Evolutionary conservation across 2,888 invertebrate genomes (phyloP).

Genomic region (Ptychoptera albimana): DNA sequence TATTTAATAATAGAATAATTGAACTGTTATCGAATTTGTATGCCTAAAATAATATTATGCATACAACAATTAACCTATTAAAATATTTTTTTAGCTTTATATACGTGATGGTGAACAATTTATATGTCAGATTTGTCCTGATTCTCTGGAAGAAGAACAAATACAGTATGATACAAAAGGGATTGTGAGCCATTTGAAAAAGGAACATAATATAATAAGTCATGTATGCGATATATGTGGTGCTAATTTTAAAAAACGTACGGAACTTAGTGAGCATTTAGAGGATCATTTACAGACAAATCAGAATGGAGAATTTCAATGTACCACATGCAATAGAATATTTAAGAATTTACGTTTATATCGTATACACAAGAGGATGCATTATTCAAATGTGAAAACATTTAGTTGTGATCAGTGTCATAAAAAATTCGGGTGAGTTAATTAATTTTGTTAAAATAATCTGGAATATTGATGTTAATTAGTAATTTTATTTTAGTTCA

Average conservation of each 20-base stretch:
- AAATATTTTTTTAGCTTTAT: neutral
- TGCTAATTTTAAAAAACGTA: conserved; percentile 42
- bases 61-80: too few species aligned
- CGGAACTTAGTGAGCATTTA: conserved; percentile 45
- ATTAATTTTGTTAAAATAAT: too few species aligned
- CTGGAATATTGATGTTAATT: too few species aligned
- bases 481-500: conserved; percentile 33
- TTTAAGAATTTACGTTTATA: conserved; percentile 43
- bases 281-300: conserved; percentile 40
- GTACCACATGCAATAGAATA: conserved; percentile 43
- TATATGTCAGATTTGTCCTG: conserved; percentile 26
- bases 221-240: conserved; percentile 60
- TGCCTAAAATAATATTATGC: too few species aligned
- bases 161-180: conserved; percentile 36
- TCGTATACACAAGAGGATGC: conserved; percentile 46
- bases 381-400: conserved; percentile 41
- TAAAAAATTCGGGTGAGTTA: conserved; percentile 33
- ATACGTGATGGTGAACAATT: conserved; percentile 27
- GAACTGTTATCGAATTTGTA: too few species aligned
- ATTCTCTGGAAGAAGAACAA: conserved; percentile 24
- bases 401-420: conserved; percentile 49
- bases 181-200: conserved; percentile 45
- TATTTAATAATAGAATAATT: too few species aligned
- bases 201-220: conserved; percentile 41
- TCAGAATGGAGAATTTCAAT: conserved; percentile 46